Conservation (phyloP, 1,140 invertebrate genomes). For the Asbolus verrucosus region DNA sequence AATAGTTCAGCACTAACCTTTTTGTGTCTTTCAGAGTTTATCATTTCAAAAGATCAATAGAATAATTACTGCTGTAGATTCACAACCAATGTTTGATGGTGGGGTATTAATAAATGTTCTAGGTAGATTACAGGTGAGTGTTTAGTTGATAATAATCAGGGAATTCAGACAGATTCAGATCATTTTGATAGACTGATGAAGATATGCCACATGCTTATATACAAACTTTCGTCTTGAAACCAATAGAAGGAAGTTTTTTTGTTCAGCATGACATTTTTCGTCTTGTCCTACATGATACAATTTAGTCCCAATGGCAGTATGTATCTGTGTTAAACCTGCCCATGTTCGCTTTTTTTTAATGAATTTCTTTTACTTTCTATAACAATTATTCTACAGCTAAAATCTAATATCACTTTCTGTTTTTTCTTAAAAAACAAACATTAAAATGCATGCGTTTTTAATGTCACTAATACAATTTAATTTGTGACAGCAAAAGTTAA, state of each 20-base stretch:
- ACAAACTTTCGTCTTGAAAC: slow-evolving; percentile 92
- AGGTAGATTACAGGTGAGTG: slow-evolving; percentile 89
- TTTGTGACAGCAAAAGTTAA: slow-evolving; percentile 12
- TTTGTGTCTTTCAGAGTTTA: slow-evolving; percentile 74
- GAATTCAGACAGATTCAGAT: slow-evolving; percentile 6
- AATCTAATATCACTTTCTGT: too few relatives aligned
- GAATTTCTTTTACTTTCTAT: not conserved
- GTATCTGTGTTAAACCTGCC: slow-evolving; percentile 40
- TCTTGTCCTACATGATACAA: slow-evolving; percentile 84
- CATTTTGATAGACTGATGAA: slow-evolving; percentile 82
- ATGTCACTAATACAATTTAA: slow-evolving; percentile 12
- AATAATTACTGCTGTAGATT: slow-evolving; percentile 92
- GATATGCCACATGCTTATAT: slow-evolving; percentile 92
- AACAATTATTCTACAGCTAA: too few relatives aligned
- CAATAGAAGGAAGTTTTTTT: slow-evolving; percentile 86
- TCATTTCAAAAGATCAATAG: slow-evolving; percentile 94
- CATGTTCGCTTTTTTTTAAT: slow-evolving; percentile 23
- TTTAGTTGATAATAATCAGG: slow-evolving; percentile 7
- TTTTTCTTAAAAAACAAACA: too few relatives aligned
- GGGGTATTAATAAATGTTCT: slow-evolving; percentile 94
- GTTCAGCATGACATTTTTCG: slow-evolving; percentile 93
- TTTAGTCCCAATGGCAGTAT: slow-evolving; percentile 58
- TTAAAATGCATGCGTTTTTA: too few relatives aligned
- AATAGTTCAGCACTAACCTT: too few relatives aligned
- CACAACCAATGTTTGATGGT: slow-evolving; percentile 95